These are phyloP conservation scores for Pristionchus maxplancki DNA, from an alignment of 2,888 invertebrate genomes.

Conservation along the genomic window DNA sequence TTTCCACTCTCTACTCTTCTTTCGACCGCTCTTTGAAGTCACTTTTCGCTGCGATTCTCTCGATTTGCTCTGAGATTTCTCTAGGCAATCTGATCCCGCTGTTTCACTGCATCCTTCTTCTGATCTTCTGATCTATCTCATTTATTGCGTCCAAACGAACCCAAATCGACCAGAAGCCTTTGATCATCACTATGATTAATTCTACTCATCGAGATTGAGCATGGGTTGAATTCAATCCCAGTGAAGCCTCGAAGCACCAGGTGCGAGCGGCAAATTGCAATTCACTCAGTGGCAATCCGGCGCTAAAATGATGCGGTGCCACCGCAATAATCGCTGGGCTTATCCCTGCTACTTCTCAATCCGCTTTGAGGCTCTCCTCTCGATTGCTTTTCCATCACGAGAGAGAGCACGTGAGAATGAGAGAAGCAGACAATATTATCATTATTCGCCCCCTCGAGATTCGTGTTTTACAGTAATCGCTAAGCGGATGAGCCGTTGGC, in stretches of 20 bases:
- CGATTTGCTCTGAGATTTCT: not conserved
- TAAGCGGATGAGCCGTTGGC: not conserved
- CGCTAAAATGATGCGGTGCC: not conserved
- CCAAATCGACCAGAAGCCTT: no score
- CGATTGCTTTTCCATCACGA: not conserved
- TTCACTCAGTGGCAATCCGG: not conserved
- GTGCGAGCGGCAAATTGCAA: no score
- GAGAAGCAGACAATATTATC: not conserved
- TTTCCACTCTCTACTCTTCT: not conserved
- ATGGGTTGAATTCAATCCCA: no score
- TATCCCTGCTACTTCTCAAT: conserved; percentile 2
- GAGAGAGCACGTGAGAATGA: not conserved
- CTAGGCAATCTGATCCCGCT: not conserved
- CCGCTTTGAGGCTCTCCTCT: not conserved
- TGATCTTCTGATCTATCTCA: not conserved
- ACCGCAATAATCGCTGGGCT: not conserved
- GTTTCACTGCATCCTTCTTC: not conserved
- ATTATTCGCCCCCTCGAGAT: no score
- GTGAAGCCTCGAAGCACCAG: no score
- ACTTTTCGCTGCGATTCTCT: not conserved
- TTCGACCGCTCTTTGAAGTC: not conserved
- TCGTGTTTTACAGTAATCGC: not conserved
- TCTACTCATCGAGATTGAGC: no score
- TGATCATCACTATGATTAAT: no score
- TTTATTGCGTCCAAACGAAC: no score